phyloP scores from a whole-genome alignment of 2,797 vertebrate species.

The Notolepis coatsorum region DNA sequence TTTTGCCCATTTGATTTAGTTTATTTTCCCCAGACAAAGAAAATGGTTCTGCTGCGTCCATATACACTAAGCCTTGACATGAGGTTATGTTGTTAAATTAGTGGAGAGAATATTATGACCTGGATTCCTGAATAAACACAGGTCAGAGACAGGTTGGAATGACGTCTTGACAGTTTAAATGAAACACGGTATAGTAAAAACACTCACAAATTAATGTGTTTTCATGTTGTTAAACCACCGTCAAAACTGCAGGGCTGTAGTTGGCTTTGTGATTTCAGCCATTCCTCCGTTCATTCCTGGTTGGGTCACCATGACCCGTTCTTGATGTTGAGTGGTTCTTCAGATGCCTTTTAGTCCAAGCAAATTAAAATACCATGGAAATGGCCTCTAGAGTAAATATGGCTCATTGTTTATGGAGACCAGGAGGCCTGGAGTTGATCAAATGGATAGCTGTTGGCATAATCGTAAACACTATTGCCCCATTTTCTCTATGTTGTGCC shows the following conservation, averaged over 20 bases:
- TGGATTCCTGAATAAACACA: neutral
- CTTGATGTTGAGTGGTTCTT: neutral
- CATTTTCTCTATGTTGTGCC: conserved; percentile 1
- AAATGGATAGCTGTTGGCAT: conserved; percentile 8
- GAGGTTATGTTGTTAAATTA: no score
- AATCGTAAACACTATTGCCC: conserved; percentile 14
- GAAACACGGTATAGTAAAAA: no score
- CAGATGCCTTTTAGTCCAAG: conserved; percentile 22
- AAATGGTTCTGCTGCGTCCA: no score
- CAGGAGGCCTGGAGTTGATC: conserved; percentile 3
- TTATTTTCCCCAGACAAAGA: no score
- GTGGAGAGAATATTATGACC: neutral
- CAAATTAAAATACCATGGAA: conserved; percentile 9
- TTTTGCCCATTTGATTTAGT: no score
- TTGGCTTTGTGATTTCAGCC: no score
- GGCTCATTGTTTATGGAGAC: conserved; percentile 35
- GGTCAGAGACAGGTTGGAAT: neutral
- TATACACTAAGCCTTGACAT: no score
- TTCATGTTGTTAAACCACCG: no score
- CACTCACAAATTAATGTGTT: no score
- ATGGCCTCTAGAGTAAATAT: conserved; percentile 17
- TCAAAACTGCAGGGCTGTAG: no score
- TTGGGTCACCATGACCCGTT: neutral
- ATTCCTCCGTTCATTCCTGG: no score
- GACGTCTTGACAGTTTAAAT: no score